Percentiles rank a stretch among this genome's conserved stretches.
Conservation (phyloP, 2,888 invertebrate genomes). For the Drosophila lacicola region DNA sequence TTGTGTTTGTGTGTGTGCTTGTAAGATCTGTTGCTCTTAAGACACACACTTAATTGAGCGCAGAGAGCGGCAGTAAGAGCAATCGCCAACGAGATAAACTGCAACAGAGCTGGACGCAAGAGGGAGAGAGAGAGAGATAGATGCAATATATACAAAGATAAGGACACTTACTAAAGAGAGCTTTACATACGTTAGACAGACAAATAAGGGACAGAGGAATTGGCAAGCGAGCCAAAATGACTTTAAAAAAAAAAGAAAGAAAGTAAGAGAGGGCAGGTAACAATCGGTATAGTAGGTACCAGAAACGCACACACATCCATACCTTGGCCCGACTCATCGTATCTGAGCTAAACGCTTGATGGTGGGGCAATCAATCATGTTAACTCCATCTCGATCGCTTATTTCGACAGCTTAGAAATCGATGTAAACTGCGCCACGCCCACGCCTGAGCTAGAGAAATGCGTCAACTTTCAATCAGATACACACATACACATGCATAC, state of each 20-base stretch:
- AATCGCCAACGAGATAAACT: not conserved
- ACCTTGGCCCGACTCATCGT: not conserved
- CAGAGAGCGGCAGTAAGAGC: constrained; percentile 11
- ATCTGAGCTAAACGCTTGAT: not conserved
- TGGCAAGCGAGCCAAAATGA: not conserved
- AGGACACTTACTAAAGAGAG: constrained; percentile 45
- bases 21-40: constrained; percentile 3
- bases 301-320: not conserved
- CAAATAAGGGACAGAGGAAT: not conserved
- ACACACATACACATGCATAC: constrained; percentile 2
- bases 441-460: too few species aligned
- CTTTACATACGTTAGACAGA: constrained; percentile 35
- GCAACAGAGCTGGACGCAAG: not conserved
- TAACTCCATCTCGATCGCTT: not conserved
- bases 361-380: constrained; percentile 30
- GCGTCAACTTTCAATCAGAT: constrained; percentile 5
- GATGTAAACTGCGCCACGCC: not conserved
- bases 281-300: not conserved
- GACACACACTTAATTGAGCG: not conserved
- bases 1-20: constrained; percentile 23
- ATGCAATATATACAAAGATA: constrained; percentile 22
- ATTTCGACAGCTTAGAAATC: constrained; percentile 7
- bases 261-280: not conserved
- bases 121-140: not conserved
- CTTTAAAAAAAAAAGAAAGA: not conserved